phyloP scores from a whole-genome alignment of 2,113 vertebrate species.

The Polypterus senegalus region DNA sequence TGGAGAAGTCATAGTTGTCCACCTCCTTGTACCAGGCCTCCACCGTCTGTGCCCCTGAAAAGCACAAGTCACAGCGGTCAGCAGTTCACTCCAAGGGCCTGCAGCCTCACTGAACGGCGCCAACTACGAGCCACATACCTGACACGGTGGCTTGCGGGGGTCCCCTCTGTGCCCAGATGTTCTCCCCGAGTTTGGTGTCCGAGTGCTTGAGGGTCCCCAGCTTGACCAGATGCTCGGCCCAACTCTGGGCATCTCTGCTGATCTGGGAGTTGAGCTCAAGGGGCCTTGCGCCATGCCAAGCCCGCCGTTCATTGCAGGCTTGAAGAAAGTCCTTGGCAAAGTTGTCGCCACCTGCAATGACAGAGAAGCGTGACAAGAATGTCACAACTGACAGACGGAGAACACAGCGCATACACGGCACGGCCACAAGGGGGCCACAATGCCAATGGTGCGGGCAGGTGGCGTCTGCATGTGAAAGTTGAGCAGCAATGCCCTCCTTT shows the following conservation, averaged over 20 bases:
- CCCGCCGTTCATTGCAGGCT: slow-evolving; percentile 18
- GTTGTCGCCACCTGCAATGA: slow-evolving; percentile 5
- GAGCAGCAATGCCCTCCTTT: too few species aligned
- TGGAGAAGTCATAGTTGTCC: slow-evolving; percentile 25
- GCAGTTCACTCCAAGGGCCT: too few species aligned
- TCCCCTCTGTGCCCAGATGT: slow-evolving; percentile 23
- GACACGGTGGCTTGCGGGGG: slow-evolving; percentile 16
- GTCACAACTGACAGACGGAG: too few species aligned
- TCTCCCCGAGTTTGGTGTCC: slow-evolving; percentile 18
- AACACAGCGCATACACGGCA: too few species aligned
- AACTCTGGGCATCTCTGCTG: slow-evolving; percentile 18
- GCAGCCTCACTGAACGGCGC: too few species aligned
- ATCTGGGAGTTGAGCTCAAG: slow-evolving; percentile 16
- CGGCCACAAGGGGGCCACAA: too few species aligned
- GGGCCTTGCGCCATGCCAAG: slow-evolving; percentile 19
- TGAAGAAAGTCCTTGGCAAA: slow-evolving; percentile 22
- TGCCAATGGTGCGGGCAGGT: too few species aligned
- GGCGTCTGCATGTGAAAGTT: too few species aligned
- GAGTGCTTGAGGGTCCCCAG: slow-evolving; percentile 17
- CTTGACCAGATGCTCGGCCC: slow-evolving; percentile 21
- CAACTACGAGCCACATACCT: slow-evolving; percentile 19
- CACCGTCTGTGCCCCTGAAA: slow-evolving; percentile 20
- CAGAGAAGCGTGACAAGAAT: background rate
- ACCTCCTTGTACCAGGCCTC: slow-evolving; percentile 26
- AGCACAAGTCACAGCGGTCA: background rate